A percentile compares a stretch with the other conserved stretches of the same genome.
Evolutionary conservation across 37 sponge, comb jelly and placozoan species (phyloP).

Genomic region (Agelas oroides): DNA sequence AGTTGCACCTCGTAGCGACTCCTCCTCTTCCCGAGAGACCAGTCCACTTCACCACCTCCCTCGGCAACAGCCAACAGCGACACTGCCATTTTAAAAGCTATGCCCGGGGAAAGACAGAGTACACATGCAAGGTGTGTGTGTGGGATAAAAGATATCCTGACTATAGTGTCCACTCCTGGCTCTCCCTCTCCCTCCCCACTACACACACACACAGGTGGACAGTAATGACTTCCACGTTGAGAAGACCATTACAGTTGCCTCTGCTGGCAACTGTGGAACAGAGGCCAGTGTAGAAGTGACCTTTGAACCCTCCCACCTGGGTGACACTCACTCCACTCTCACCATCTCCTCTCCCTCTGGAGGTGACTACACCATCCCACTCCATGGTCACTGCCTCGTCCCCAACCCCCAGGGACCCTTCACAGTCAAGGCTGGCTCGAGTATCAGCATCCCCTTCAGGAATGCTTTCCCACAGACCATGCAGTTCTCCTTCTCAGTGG

Average conservation of each 20-base stretch:
- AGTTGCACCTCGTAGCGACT: conserved; percentile 85
- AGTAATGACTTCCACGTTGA: conserved; percentile 93
- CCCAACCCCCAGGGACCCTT: conserved; percentile 98
- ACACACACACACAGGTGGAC: conserved; percentile 70
- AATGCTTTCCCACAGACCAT: conserved; percentile 85
- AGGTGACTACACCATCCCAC: conserved; percentile 95
- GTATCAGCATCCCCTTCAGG: conserved; percentile 91
- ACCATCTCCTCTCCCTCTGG: conserved; percentile 84
- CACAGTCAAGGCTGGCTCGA: conserved; percentile 85
- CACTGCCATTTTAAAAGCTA: conserved; percentile 81
- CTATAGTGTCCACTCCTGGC: too few species aligned
- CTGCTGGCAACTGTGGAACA: conserved; percentile 80
- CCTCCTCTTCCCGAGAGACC: conserved; percentile 85
- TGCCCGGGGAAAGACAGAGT: conserved; percentile 92
- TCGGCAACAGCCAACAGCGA: conserved; percentile 83
- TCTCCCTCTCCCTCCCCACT: too few species aligned
- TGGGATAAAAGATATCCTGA: too few species aligned
- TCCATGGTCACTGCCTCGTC: conserved; percentile 89
- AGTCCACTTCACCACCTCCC: conserved; percentile 82
- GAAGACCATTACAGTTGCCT: conserved; percentile 82
- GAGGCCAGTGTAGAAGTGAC: conserved; percentile 91
- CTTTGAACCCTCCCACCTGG: conserved; percentile 93
- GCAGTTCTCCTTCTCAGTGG: conserved; percentile 82
- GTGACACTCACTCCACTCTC: conserved; percentile 86
- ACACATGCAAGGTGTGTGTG: conserved; percentile 80